Percentiles rank a stretch among this genome's conserved stretches.
Evolutionary conservation across 92 coral and sea anemone genomes (phyloP).

Genomic region (Umimayanthus chanpuru): DNA sequence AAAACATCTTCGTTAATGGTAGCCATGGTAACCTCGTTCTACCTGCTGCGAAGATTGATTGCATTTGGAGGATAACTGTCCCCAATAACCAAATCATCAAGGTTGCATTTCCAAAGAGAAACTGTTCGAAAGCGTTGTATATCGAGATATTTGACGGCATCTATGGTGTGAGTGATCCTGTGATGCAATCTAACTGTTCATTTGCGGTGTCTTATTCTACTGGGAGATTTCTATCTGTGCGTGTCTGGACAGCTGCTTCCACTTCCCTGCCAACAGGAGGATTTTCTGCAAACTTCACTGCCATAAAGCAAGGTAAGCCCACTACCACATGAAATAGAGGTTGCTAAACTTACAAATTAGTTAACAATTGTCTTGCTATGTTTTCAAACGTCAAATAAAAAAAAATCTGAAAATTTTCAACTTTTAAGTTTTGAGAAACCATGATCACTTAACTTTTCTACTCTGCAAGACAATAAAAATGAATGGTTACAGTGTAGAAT

Average conservation of each 20-base stretch:
- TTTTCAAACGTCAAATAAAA: no score
- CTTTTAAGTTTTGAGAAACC: no score
- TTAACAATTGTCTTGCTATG: no score
- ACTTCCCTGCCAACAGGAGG: not conserved
- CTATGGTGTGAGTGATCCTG: conserved; percentile 19
- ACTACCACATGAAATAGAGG: not conserved
- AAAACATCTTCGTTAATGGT: conserved; percentile 20
- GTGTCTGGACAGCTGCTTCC: not conserved
- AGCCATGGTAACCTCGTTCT: conserved; percentile 23
- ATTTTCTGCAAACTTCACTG: not conserved
- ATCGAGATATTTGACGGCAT: conserved; percentile 9
- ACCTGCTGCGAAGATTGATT: not conserved
- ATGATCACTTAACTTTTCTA: no score
- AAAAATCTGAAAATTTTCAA: no score
- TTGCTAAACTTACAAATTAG: no score
- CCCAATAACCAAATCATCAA: conserved; percentile 32
- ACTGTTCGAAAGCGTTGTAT: not conserved
- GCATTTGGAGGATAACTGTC: conserved; percentile 28
- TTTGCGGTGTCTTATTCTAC: conserved; percentile 5
- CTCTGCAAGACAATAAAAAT: no score
- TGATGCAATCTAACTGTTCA: not conserved
- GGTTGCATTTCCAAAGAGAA: not conserved
- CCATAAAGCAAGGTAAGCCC: conserved; percentile 2
- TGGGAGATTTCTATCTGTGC: conserved; percentile 21
- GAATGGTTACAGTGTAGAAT: no score